Evolutionary conservation across 2,113 vertebrate species (phyloP).

Genomic region (Cryptomyrus ogoouensis): DNA sequence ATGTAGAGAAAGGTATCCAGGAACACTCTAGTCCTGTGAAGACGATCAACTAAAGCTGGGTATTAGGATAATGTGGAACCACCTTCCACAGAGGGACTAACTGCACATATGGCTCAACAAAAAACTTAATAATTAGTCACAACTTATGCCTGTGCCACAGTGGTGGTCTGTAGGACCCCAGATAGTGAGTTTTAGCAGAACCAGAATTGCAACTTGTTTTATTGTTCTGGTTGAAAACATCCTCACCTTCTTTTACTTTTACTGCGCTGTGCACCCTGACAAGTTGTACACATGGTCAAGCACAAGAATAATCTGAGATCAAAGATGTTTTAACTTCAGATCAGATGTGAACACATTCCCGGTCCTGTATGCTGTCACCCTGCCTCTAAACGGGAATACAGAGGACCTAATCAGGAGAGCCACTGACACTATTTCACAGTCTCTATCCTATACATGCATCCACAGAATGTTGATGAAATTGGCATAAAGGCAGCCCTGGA

Average conservation of each 20-base stretch:
- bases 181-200: neutral
- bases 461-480: neutral
- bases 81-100: neutral
- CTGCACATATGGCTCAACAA: neutral
- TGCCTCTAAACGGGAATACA: neutral
- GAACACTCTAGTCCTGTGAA: neutral
- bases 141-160: neutral
- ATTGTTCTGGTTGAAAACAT: neutral
- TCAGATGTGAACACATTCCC: neutral
- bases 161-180: neutral
- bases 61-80: neutral
- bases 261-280: neutral
- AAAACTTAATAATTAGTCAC: neutral
- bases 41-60: neutral
- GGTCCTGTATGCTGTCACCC: neutral
- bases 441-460: neutral
- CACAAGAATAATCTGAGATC: neutral
- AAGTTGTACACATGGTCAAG: neutral
- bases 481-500: neutral
- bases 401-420: conserved; percentile 14
- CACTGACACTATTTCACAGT: neutral
- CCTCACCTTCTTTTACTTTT: neutral
- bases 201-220: neutral
- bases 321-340: neutral
- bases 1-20: neutral